phyloP scores from a whole-genome alignment of 1,140 invertebrate genomes.

The Chironomus tepperi region DNA sequence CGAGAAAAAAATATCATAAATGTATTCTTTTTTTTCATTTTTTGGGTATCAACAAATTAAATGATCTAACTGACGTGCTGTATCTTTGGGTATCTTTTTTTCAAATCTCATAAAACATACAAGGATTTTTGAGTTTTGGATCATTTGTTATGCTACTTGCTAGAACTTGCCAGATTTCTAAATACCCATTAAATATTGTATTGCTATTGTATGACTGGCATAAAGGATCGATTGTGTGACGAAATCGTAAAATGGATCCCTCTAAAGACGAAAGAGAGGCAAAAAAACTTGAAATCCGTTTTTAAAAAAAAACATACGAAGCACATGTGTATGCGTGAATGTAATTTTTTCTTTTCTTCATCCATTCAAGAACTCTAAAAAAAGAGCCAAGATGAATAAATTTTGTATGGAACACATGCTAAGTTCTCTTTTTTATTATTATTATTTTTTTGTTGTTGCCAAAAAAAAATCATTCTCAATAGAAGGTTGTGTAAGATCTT shows the following conservation, averaged over 20 bases:
- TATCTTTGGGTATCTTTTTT: too few relatives aligned
- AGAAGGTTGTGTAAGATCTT: too few relatives aligned
- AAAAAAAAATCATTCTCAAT: not conserved
- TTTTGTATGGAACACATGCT: not conserved
- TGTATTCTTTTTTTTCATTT: not conserved
- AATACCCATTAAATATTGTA: too few relatives aligned
- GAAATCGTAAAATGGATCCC: not conserved
- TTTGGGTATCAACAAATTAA: not conserved
- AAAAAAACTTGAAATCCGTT: conserved; percentile 3
- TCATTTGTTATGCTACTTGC: too few relatives aligned
- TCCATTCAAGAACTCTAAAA: conserved; percentile 2
- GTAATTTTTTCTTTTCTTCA: not conserved
- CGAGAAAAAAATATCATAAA: not conserved
- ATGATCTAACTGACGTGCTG: too few relatives aligned
- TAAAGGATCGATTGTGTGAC: not conserved
- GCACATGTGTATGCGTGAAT: not conserved
- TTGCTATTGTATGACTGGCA: too few relatives aligned
- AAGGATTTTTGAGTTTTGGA: too few relatives aligned
- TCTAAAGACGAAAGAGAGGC: not conserved
- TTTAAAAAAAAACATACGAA: not conserved
- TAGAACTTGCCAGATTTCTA: too few relatives aligned
- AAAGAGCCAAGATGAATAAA: not conserved
- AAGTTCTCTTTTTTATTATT: not conserved
- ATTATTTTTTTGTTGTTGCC: too few relatives aligned
- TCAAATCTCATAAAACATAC: too few relatives aligned